Percentiles rank a stretch among this genome's conserved stretches.
These are phyloP conservation scores for Caenorhabditis zanzibari DNA, from an alignment of 2,888 invertebrate genomes.

Conservation along the genomic window DNA sequence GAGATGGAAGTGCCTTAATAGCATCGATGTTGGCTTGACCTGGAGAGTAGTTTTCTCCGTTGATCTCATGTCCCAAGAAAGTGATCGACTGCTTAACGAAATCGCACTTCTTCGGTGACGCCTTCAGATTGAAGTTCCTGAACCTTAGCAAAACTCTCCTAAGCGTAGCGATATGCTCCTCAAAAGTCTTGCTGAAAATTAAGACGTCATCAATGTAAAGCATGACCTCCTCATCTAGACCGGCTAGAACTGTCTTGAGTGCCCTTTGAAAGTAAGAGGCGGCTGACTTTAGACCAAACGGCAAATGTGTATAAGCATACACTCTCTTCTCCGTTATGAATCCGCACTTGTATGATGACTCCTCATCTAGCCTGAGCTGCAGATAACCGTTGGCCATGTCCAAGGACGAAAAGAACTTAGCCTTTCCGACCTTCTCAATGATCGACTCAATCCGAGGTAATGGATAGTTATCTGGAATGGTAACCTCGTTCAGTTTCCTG, in stretches of 20 bases:
- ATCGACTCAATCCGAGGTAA: slow-evolving; percentile 66
- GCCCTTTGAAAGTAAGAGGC: no score
- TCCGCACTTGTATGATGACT: slow-evolving; percentile 41
- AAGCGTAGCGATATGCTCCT: slow-evolving; percentile 41
- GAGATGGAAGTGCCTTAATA: slow-evolving; percentile 58
- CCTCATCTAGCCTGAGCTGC: slow-evolving; percentile 49
- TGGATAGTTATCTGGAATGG: slow-evolving; percentile 69
- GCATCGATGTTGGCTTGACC: slow-evolving; percentile 46
- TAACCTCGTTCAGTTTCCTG: slow-evolving; percentile 65
- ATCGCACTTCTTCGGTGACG: slow-evolving; percentile 60
- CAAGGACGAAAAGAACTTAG: slow-evolving; percentile 44
- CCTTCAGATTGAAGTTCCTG: slow-evolving; percentile 52
- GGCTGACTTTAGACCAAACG: no score
- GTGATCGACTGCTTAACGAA: slow-evolving; percentile 36
- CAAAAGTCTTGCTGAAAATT: slow-evolving; percentile 41
- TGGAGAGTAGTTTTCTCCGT: slow-evolving; percentile 38
- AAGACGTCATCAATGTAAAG: slow-evolving; percentile 66
- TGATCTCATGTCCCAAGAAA: slow-evolving; percentile 65
- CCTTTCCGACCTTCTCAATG: slow-evolving; percentile 40
- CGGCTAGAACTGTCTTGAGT: no score
- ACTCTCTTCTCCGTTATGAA: slow-evolving; percentile 38
- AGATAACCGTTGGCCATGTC: slow-evolving; percentile 66
- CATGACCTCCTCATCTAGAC: slow-evolving; percentile 38
- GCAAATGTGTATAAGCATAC: slow-evolving; percentile 47
- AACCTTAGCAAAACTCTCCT: slow-evolving; percentile 49